phyloP scores from a whole-genome alignment of 2,113 vertebrate species.

The Alouatta palliata region DNA sequence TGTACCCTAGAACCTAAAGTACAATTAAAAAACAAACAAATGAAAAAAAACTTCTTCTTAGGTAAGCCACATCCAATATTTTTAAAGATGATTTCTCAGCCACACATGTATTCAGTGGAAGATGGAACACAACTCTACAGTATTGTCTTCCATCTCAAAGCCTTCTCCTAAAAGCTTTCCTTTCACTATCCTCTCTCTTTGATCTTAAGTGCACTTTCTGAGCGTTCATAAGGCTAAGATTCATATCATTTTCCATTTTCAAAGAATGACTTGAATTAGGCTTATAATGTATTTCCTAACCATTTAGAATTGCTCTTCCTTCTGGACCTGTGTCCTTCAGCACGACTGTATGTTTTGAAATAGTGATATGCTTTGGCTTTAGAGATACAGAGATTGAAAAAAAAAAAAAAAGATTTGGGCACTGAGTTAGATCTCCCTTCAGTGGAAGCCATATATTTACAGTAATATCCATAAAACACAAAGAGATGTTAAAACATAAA shows the following conservation, averaged over 20 bases:
- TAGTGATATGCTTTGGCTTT: not conserved
- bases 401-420: not conserved
- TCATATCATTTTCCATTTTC: constrained; percentile 36
- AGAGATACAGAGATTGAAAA: not conserved
- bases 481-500: not conserved
- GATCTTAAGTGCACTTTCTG: constrained; percentile 48
- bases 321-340: not conserved
- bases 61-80: not conserved
- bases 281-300: not conserved
- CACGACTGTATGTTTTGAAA: not conserved
- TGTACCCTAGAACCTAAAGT: too few species aligned
- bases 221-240: not conserved
- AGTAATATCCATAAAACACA: not conserved
- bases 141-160: not conserved
- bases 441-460: not conserved
- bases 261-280: constrained; percentile 17
- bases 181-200: constrained; percentile 16
- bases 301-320: not conserved
- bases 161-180: constrained; percentile 3
- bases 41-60: not conserved
- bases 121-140: not conserved
- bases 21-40: too few species aligned
- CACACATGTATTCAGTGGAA: not conserved
- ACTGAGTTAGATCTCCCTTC: not conserved
- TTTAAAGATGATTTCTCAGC: not conserved